phyloP scores from a whole-genome alignment of 2,113 vertebrate genomes.

The Zapornia atra region DNA sequence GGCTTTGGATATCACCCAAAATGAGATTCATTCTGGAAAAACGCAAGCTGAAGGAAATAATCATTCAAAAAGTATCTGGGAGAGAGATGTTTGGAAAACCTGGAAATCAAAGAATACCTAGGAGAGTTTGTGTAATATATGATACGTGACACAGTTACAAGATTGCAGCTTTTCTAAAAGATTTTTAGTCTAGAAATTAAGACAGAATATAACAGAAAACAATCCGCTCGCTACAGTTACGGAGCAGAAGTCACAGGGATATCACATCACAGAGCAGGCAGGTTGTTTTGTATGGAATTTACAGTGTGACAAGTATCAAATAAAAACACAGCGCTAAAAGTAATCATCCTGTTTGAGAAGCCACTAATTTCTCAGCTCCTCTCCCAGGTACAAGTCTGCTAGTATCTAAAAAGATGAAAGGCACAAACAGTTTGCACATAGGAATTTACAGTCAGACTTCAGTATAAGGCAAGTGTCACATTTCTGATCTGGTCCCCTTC shows the following conservation, averaged over 20 bases:
- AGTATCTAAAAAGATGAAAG: neutral
- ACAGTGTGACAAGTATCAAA: neutral
- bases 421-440: neutral
- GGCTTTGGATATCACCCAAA: slow-evolving; percentile 60
- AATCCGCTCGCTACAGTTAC: neutral
- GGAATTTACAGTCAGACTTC: neutral
- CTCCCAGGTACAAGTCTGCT: neutral
- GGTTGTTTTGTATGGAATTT: neutral
- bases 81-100: slow-evolving; percentile 52
- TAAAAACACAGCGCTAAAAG: neutral
- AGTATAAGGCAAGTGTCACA: neutral
- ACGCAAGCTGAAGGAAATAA: slow-evolving; percentile 51
- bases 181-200: neutral
- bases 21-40: slow-evolving; percentile 61
- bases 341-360: neutral
- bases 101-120: slow-evolving; percentile 56
- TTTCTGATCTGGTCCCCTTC: neutral
- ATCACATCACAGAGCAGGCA: neutral
- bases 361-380: neutral
- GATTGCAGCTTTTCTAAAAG: neutral
- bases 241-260: neutral
- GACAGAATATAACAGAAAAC: neutral
- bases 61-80: slow-evolving; percentile 37
- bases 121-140: neutral
- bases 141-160: neutral